These are phyloP conservation scores for Zaprionus obscuricornis DNA, from an alignment of 2,888 invertebrate genomes.

Conservation along the genomic window DNA sequence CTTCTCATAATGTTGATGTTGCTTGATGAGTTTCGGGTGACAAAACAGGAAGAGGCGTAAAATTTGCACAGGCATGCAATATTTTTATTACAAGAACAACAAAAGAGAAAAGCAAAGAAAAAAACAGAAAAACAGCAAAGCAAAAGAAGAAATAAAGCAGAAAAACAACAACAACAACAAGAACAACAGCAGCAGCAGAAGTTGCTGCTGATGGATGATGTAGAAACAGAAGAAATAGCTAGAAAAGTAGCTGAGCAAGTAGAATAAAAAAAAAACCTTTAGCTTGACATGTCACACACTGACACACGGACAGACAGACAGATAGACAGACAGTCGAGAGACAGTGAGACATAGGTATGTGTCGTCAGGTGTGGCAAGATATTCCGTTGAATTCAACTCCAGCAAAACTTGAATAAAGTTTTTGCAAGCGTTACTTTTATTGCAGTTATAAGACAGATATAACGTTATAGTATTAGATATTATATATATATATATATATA, in stretches of 20 bases:
- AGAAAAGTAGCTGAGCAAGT: not conserved
- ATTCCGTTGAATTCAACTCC: too few species aligned
- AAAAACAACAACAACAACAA: not conserved
- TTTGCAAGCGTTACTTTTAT: too few species aligned
- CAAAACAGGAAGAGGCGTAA: conserved; percentile 73
- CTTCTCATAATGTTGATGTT: conserved; percentile 57
- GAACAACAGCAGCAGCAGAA: not conserved
- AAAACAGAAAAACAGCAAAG: conserved; percentile 2
- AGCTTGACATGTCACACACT: too few species aligned
- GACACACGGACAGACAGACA: too few species aligned
- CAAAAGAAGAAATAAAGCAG: conserved; percentile 1
- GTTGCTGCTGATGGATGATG: not conserved
- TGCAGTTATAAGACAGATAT: too few species aligned
- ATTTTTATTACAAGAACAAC: conserved; percentile 46
- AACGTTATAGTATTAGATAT: too few species aligned
- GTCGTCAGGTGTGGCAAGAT: too few species aligned
- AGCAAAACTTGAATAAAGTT: too few species aligned
- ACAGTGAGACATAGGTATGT: too few species aligned
- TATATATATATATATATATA: too few species aligned
- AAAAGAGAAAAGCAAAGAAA: conserved; percentile 1
- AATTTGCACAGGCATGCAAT: conserved; percentile 77
- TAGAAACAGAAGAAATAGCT: not conserved
- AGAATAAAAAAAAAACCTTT: too few species aligned
- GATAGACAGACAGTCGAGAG: too few species aligned
- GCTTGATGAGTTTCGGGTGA: conserved; percentile 73